Evolutionary conservation across 2,888 invertebrate species (phyloP).

Genomic region (Villa cingulata): DNA sequence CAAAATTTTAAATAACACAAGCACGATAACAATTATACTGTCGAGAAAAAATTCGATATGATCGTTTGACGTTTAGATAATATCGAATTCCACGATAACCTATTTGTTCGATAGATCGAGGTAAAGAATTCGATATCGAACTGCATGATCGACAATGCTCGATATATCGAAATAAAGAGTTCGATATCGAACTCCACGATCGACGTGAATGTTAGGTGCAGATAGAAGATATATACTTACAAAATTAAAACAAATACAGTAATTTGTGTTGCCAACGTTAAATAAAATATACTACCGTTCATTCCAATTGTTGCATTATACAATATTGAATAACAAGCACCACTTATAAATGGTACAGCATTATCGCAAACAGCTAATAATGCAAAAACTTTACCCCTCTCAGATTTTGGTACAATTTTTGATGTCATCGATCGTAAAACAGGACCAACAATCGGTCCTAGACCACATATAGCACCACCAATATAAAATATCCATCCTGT

Average conservation of each 20-base stretch:
- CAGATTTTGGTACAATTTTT: conserved; percentile 55
- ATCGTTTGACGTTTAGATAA: no score
- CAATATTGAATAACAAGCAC: conserved; percentile 53
- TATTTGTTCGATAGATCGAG: no score
- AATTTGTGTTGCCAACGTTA: conserved; percentile 57
- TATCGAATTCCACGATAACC: no score
- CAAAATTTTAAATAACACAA: no score
- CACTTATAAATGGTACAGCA: conserved; percentile 61
- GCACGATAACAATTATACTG: no score
- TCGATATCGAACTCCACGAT: no score
- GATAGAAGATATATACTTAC: no score
- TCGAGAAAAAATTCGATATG: no score
- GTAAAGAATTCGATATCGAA: no score
- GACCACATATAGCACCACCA: conserved; percentile 59
- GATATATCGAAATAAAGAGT: no score
- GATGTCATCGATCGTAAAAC: conserved; percentile 70
- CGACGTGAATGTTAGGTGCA: no score
- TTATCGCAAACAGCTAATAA: conserved; percentile 68
- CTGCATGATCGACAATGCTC: no score
- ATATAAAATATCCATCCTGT: conserved; percentile 46
- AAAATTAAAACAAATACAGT: conserved; percentile 48
- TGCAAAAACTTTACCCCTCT: conserved; percentile 68
- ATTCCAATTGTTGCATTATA: conserved; percentile 53
- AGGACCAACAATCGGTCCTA: conserved; percentile 66
- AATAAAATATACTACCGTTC: conserved; percentile 52